A percentile compares a stretch with the other conserved stretches of the same genome.
Conservation (phyloP, 2,113 vertebrate genomes). For the Scophthalmus maximus region DNA sequence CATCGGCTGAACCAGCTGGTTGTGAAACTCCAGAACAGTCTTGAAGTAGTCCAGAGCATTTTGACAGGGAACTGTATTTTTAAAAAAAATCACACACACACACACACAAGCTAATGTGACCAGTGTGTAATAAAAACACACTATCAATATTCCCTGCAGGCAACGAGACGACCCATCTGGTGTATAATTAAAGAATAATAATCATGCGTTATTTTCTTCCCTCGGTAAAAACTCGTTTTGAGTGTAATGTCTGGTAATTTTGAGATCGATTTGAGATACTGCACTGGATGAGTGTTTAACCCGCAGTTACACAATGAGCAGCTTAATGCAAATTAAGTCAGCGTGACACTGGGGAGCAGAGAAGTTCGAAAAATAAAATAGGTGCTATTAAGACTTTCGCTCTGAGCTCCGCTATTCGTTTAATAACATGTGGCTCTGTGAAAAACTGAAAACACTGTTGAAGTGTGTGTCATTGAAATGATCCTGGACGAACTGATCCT, state of each 20-base stretch:
- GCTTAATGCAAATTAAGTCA: slow-evolving; percentile 16
- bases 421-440: too few relatives aligned
- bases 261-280: background rate
- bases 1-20: slow-evolving; percentile 90
- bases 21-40: slow-evolving; percentile 94
- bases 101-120: slow-evolving; percentile 19
- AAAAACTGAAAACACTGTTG: too few relatives aligned
- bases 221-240: slow-evolving; percentile 1
- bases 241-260: background rate
- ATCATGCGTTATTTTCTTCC: background rate
- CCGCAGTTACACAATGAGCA: slow-evolving; percentile 5
- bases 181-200: slow-evolving; percentile 7
- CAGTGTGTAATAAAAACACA: background rate
- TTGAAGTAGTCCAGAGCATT: slow-evolving; percentile 96
- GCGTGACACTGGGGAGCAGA: too few relatives aligned
- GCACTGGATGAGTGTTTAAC: background rate
- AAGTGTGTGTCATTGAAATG: too few relatives aligned
- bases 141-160: background rate
- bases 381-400: too few relatives aligned
- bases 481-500: too few relatives aligned
- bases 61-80: slow-evolving; percentile 95
- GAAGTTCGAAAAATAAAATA: too few relatives aligned
- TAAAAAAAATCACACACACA: background rate
- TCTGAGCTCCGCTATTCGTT: too few relatives aligned
- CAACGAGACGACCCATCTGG: background rate